Percentiles rank a stretch among this genome's conserved stretches.
Conservation (phyloP, 2,797 vertebrate genomes). For the Pantherophis vulpinus region DNA sequence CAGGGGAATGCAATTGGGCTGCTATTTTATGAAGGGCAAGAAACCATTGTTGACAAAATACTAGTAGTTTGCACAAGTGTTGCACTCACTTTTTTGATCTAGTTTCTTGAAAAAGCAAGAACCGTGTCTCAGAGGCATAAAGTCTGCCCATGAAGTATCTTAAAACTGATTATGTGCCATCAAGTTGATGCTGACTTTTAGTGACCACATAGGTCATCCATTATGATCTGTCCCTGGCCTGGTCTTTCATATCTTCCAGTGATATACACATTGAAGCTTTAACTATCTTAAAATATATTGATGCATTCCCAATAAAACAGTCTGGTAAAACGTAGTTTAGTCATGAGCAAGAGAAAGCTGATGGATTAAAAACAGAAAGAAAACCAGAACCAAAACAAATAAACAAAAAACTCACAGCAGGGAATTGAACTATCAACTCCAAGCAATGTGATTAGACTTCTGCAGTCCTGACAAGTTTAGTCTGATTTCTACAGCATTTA, state of each 20-base stretch:
- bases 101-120: background rate
- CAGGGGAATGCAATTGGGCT: background rate
- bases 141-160: background rate
- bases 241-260: background rate
- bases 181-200: background rate
- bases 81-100: background rate
- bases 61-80: background rate
- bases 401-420: background rate
- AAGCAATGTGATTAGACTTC: background rate
- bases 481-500: background rate
- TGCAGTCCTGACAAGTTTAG: background rate
- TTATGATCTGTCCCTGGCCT: background rate
- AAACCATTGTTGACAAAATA: background rate
- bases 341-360: background rate
- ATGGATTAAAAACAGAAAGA: background rate
- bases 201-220: background rate
- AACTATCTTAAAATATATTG: background rate
- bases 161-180: background rate
- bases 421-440: background rate
- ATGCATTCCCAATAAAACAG: background rate
- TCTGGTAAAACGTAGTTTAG: background rate
- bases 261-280: background rate
- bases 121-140: background rate
- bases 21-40: background rate
- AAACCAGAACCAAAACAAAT: background rate